Evolutionary conservation across 2,888 invertebrate species (phyloP).

Genomic region (Dasypogon diadema): DNA sequence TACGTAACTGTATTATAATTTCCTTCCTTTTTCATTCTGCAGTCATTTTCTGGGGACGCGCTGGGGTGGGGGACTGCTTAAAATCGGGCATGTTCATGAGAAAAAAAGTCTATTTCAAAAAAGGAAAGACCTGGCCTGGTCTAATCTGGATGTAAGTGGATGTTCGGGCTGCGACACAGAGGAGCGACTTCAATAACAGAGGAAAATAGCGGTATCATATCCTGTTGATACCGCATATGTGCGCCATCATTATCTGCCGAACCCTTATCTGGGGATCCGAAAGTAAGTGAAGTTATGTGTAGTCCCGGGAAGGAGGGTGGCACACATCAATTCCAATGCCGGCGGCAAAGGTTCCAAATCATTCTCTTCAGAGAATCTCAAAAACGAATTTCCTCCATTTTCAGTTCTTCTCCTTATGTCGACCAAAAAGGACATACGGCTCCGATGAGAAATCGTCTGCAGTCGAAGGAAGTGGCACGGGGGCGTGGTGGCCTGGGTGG

Average conservation of each 20-base stretch:
- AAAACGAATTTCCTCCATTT: constrained; percentile 18
- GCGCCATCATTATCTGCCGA: constrained; percentile 20
- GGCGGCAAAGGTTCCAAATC: not conserved
- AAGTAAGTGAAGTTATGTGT: not conserved
- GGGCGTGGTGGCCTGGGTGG: not conserved
- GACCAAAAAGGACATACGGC: constrained; percentile 18
- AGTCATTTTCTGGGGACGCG: not conserved
- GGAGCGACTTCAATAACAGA: not conserved
- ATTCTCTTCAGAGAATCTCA: constrained; percentile 7
- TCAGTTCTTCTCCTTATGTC: not conserved
- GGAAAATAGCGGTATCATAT: constrained; percentile 1
- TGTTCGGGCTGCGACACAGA: not conserved
- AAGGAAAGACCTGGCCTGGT: not conserved
- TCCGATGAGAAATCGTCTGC: constrained; percentile 14
- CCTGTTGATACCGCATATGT: constrained; percentile 22
- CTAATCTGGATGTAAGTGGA: not conserved
- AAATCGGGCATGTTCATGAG: not conserved
- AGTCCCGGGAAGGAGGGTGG: not conserved
- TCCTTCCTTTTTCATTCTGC: not conserved
- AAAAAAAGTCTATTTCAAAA: not conserved
- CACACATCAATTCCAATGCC: not conserved
- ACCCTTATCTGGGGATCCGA: not conserved
- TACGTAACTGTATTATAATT: constrained; percentile 60
- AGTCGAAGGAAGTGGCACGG: not conserved
- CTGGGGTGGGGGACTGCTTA: not conserved